Conservation (phyloP, 2,888 invertebrate genomes). For the Habroteleia sp. region DNA sequence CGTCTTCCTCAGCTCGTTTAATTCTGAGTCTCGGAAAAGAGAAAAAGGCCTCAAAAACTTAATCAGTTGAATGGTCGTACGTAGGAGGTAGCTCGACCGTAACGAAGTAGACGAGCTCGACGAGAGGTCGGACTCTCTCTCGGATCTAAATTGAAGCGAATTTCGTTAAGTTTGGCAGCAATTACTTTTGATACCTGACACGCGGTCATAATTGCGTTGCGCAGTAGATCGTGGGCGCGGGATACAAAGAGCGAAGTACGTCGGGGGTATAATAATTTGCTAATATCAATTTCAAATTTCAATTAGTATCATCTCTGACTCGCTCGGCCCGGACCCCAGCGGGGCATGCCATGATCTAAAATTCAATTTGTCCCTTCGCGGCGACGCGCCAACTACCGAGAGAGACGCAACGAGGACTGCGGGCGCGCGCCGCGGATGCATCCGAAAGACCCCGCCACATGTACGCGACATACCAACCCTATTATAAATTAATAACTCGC, state of each 20-base stretch:
- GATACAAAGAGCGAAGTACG: conserved; percentile 57
- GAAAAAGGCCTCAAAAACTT: conserved; percentile 34
- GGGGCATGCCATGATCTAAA: conserved; percentile 80
- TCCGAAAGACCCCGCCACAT: conserved; percentile 63
- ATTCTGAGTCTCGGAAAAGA: conserved; percentile 15
- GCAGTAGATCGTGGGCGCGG: conserved; percentile 53
- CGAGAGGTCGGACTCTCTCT: conserved; percentile 58
- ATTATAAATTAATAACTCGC: conserved; percentile 79
- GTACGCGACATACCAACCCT: conserved; percentile 72
- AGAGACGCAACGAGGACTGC: conserved; percentile 30
- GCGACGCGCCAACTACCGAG: conserved; percentile 65
- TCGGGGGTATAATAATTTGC: conserved; percentile 79
- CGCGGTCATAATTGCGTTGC: conserved; percentile 77
- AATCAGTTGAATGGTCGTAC: conserved; percentile 42
- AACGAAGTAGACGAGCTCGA: conserved; percentile 63
- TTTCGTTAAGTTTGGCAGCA: conserved; percentile 80
- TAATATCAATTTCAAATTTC: conserved; percentile 82
- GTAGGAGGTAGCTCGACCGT: conserved; percentile 39
- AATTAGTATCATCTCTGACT: conserved; percentile 80
- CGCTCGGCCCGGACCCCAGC: conserved; percentile 71
- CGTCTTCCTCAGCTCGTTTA: neutral
- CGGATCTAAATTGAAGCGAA: conserved; percentile 65
- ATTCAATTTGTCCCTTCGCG: conserved; percentile 81
- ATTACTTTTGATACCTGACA: conserved; percentile 81
- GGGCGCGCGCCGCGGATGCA: conserved; percentile 44